phyloP scores from a whole-genome alignment of 2,888 invertebrate genomes.

The Busseola fusca region DNA sequence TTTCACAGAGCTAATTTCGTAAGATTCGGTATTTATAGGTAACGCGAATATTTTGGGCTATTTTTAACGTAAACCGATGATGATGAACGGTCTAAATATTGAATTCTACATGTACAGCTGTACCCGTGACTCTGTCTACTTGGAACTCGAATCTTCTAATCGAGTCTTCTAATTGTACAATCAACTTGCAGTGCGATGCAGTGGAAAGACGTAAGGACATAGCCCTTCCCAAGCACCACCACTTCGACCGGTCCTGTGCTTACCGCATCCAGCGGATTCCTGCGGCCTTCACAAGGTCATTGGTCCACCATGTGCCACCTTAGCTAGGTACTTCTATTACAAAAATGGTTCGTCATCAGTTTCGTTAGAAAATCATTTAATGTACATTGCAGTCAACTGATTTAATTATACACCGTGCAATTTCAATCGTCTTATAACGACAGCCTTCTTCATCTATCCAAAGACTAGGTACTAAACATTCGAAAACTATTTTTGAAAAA shows the following conservation, averaged over 20 bases:
- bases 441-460: no score
- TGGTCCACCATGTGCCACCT: not conserved
- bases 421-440: no score
- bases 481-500: no score
- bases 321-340: not conserved
- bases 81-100: constrained; percentile 46
- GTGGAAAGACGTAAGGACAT: not conserved
- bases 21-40: constrained; percentile 42
- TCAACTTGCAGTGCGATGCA: not conserved
- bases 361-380: constrained; percentile 3
- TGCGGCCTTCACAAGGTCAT: not conserved
- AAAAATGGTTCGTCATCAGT: not conserved
- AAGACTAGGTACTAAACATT: no score
- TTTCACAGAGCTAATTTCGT: constrained; percentile 58
- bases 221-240: not conserved
- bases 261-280: not conserved
- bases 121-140: constrained; percentile 5
- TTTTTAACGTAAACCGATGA: constrained; percentile 56
- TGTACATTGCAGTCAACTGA: no score
- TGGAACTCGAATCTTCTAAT: not conserved
- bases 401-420: no score
- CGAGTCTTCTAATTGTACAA: not conserved
- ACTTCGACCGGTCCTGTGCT: not conserved
- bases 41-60: constrained; percentile 55
- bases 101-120: not conserved